phyloP scores from a whole-genome alignment of 2,113 vertebrate genomes.

The Sitta europaea region DNA sequence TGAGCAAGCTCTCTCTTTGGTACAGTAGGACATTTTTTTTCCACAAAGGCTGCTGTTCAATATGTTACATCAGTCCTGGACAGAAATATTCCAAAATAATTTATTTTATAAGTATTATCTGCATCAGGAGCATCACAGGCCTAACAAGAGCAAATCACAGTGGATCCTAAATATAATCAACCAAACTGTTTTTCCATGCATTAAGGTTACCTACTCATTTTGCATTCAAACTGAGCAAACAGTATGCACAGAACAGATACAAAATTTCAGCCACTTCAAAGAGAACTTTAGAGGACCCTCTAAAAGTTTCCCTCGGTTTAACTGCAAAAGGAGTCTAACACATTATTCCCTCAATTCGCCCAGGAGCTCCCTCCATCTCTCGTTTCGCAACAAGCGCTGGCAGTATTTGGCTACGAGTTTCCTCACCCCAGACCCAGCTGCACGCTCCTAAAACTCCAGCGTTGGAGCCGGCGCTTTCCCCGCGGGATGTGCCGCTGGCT shows the following conservation, averaged over 20 bases:
- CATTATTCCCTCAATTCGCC: background rate
- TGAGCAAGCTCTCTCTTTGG: constrained; percentile 45
- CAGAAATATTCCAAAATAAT: constrained; percentile 44
- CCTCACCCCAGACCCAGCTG: background rate
- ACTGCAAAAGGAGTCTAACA: background rate
- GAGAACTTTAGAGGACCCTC: background rate
- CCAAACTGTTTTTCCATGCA: background rate
- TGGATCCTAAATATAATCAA: background rate
- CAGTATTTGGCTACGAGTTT: background rate
- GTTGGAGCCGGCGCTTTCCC: fast-evolving
- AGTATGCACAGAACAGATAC: background rate
- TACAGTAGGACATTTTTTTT: constrained; percentile 43
- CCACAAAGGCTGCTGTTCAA: constrained; percentile 28
- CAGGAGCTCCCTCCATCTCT: background rate
- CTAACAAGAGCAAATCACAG: background rate
- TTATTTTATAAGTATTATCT: background rate
- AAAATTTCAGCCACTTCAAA: background rate
- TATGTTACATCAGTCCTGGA: constrained; percentile 35
- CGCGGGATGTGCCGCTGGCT: background rate
- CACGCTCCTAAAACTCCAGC: fast-evolving
- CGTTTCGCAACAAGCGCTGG: background rate
- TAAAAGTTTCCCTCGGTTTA: background rate
- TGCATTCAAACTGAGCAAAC: background rate
- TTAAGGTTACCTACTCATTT: background rate
- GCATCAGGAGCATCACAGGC: background rate